Base-by-base conservation (phyloP, 2,888 invertebrate genomes). In the Dynastes hyllus region DNA sequence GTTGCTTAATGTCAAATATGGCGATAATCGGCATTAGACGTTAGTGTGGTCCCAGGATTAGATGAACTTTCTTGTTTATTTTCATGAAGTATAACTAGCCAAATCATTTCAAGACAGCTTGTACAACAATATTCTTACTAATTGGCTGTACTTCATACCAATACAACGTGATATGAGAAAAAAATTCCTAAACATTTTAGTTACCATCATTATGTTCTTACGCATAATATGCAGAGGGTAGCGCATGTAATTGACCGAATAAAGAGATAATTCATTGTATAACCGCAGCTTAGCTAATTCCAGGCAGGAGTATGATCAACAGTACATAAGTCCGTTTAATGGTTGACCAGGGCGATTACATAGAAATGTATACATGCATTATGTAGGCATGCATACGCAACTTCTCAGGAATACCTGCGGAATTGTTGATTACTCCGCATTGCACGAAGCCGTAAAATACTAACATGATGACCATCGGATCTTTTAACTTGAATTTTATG, bases 401-500 rank as follows among this genome's bases (percentile, higher is more conserved):
- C 27, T 29, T 63, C 63, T 63, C 50, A 58, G 65, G 78, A 71
- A 71, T 78, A 63, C 71, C 78, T 69, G 71, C 40, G 73, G 45
- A 79, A 79, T 78, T 77, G 79, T 80, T 82, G 83, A 83, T 81
- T 81, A 79, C 78, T 78, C 79, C 78, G 84, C 81, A 83, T 79
- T 82, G 83, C 80, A 80, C 80, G 82, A 81, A 80, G 84, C 83
- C 82, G 84, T 86, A 85, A 86, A 86, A 83, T 84, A 83, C 81
- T 82, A 79, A 82, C 81, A 83, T 84, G 83, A 85, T 85, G 84
- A 84, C 84, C 84, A 84, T 86, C 84, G 84, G 83, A 83, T 82
- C 84, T 82, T 85, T 84, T 85, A 83, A 83, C 80, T 67, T 82
- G 80, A 81, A 80, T 85, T 87, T 87, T 86, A 86, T 83, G 86